phyloP scores from a whole-genome alignment of 2,888 invertebrate genomes.

The Luffia ferchaultella region DNA sequence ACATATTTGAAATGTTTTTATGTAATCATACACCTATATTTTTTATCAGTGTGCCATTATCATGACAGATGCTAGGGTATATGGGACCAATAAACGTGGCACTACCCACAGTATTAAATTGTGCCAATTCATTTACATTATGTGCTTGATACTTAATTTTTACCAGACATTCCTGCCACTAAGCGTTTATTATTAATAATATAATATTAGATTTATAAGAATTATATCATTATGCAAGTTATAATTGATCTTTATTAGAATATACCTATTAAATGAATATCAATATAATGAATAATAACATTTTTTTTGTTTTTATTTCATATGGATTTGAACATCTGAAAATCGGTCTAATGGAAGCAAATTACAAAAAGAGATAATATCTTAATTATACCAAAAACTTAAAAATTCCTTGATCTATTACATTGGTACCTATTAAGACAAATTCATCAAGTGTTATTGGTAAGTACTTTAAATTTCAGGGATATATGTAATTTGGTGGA shows the following conservation, averaged over 20 bases:
- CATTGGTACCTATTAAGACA: too few relatives aligned
- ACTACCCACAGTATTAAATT: slow-evolving; percentile 1
- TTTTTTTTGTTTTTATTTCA: neutral
- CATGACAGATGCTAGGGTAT: neutral
- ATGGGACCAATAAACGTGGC: neutral
- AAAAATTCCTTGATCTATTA: too few relatives aligned
- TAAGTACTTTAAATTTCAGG: too few relatives aligned
- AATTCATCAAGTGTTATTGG: too few relatives aligned
- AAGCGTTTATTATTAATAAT: slow-evolving; percentile 6
- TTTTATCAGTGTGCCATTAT: too few relatives aligned
- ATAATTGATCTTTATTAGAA: neutral
- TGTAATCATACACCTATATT: too few relatives aligned
- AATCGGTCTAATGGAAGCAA: too few relatives aligned
- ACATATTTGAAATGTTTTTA: too few relatives aligned
- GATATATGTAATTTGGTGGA: too few relatives aligned
- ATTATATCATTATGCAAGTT: slow-evolving; percentile 9
- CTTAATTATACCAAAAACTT: too few relatives aligned
- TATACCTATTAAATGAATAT: neutral
- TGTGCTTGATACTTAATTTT: slow-evolving; percentile 3
- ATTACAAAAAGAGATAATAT: too few relatives aligned
- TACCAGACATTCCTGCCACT: slow-evolving; percentile 12
- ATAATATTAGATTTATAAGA: slow-evolving; percentile 2
- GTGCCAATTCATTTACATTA: slow-evolving; percentile 4
- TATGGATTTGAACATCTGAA: too few relatives aligned
- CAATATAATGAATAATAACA: slow-evolving; percentile 8